These are phyloP conservation scores for Dreissena polymorpha DNA, from an alignment of 1,140 invertebrate genomes.

Conservation along the genomic window DNA sequence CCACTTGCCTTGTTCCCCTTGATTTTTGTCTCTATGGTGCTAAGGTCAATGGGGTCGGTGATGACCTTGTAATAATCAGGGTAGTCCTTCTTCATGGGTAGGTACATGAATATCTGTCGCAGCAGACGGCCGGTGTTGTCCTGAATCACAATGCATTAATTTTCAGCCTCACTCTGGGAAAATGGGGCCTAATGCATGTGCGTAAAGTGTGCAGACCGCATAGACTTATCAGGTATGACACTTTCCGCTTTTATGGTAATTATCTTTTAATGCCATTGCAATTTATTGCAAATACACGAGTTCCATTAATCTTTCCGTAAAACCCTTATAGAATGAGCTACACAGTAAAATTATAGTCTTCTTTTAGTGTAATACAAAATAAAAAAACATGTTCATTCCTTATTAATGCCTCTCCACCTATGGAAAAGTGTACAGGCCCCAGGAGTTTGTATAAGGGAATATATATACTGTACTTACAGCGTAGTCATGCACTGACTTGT, in stretches of 20 bases:
- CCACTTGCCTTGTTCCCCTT: slow-evolving; percentile 83
- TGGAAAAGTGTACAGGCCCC: too few relatives aligned
- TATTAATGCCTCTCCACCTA: too few relatives aligned
- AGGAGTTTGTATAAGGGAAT: too few relatives aligned
- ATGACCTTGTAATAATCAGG: slow-evolving; percentile 98
- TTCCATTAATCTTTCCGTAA: too few relatives aligned
- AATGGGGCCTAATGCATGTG: neutral
- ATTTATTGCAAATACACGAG: neutral
- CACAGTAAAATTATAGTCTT: too few relatives aligned
- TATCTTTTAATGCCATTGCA: neutral
- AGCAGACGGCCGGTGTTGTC: slow-evolving; percentile 93
- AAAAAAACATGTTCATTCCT: too few relatives aligned
- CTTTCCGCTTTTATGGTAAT: too few relatives aligned
- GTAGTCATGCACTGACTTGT: slow-evolving; percentile 80
- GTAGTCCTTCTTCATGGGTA: slow-evolving; percentile 96
- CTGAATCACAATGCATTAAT: slow-evolving; percentile 55
- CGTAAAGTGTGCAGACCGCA: neutral
- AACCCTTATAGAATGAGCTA: too few relatives aligned
- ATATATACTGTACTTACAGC: slow-evolving; percentile 64
- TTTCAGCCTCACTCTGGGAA: neutral
- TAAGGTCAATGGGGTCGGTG: slow-evolving; percentile 95
- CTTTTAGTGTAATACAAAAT: too few relatives aligned
- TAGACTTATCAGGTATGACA: too few relatives aligned
- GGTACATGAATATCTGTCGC: slow-evolving; percentile 96
- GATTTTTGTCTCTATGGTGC: slow-evolving; percentile 95